Conservation (phyloP, 2,888 invertebrate species). For the Limnephilus auricula region DNA sequence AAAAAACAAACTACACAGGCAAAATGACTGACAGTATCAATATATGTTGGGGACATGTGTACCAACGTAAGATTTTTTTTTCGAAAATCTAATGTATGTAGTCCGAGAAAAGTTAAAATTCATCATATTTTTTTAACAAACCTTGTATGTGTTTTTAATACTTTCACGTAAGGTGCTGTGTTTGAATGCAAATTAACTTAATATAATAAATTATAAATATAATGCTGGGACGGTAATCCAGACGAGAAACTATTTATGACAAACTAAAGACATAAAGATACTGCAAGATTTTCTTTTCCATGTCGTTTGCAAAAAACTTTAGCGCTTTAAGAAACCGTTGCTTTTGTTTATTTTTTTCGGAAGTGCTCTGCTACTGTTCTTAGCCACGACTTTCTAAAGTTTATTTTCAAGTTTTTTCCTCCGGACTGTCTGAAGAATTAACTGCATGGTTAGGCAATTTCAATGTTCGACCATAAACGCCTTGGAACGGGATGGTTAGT, state of each 20-base stretch:
- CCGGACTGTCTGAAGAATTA: conserved; percentile 28
- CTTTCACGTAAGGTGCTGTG: too few relatives aligned
- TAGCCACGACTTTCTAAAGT: conserved; percentile 21
- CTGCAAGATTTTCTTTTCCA: neutral
- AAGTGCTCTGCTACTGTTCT: neutral
- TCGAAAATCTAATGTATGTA: too few relatives aligned
- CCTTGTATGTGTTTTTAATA: too few relatives aligned
- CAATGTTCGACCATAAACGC: conserved; percentile 34
- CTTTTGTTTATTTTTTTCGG: conserved; percentile 5
- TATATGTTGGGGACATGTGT: too few relatives aligned
- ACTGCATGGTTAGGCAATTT: conserved; percentile 46
- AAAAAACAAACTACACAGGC: too few relatives aligned
- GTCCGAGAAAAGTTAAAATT: too few relatives aligned
- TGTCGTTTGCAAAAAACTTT: neutral
- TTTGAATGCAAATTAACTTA: too few relatives aligned
- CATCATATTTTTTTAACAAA: too few relatives aligned
- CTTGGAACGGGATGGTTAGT: neutral
- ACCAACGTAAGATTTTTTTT: too few relatives aligned
- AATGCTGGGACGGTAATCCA: neutral
- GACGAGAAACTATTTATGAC: neutral
- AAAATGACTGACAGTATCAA: too few relatives aligned
- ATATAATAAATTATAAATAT: too few relatives aligned
- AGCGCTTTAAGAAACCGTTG: neutral
- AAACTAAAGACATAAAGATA: neutral
- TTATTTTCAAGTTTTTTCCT: conserved; percentile 14